A percentile compares a stretch with the other conserved stretches of the same genome.
Conservation (phyloP, 2,113 vertebrate genomes). For the Hydropotes inermis region DNA sequence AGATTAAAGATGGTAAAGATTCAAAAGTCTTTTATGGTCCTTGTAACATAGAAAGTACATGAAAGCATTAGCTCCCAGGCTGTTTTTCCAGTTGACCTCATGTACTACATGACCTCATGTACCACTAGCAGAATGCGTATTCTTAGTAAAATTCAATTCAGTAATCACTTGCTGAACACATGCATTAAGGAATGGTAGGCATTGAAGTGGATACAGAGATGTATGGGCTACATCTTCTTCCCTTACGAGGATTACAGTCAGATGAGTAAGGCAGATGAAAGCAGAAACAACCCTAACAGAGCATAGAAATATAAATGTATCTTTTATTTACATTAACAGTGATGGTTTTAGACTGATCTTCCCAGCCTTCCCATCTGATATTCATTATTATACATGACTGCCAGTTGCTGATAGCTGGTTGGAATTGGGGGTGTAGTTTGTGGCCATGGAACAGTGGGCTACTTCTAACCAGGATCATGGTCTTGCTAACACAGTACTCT, state of each 20-base stretch:
- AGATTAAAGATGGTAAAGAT: not conserved
- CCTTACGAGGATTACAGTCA: not conserved
- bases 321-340: not conserved
- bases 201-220: not conserved
- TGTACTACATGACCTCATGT: not conserved
- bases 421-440: not conserved
- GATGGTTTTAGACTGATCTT: too few relatives aligned
- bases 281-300: not conserved
- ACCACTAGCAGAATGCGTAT: not conserved
- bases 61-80: too few relatives aligned
- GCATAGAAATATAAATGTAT: fast-evolving
- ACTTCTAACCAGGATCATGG: fast-evolving
- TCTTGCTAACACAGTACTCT: not conserved
- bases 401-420: not conserved
- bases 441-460: not conserved
- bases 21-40: not conserved
- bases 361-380: not conserved
- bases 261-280: not conserved
- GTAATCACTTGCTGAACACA: not conserved
- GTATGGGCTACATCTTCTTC: not conserved
- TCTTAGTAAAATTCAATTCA: not conserved
- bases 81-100: not conserved
- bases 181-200: not conserved
- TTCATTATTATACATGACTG: not conserved
- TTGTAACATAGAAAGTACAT: not conserved